Conservation (phyloP, 2,113 vertebrate species). For the Clarias gariepinus region DNA sequence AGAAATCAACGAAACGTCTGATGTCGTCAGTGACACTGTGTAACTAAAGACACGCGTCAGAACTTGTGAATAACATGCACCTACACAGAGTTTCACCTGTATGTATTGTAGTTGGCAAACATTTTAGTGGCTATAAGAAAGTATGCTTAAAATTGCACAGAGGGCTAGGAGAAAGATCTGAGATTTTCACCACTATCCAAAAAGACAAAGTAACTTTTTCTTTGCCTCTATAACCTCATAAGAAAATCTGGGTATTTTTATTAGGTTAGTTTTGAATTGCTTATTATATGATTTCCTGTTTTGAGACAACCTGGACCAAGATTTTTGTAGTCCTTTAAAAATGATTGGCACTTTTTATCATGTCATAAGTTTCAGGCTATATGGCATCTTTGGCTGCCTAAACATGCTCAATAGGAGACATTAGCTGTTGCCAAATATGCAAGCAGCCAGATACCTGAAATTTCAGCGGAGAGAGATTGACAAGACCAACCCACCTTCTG, state of each 20-base stretch:
- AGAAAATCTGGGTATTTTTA: neutral
- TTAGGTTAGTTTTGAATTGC: neutral
- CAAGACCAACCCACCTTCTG: neutral
- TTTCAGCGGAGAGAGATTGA: neutral
- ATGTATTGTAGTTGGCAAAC: neutral
- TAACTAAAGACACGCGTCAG: too few species aligned
- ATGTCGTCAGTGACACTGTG: too few species aligned
- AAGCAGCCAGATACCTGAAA: conserved; percentile 1
- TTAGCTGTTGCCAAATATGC: neutral
- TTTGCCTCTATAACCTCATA: neutral
- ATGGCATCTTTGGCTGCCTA: neutral
- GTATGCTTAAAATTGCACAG: neutral
- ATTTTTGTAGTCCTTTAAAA: neutral
- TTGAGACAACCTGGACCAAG: neutral
- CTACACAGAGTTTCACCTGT: too few species aligned
- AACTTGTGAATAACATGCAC: too few species aligned
- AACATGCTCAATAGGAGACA: neutral
- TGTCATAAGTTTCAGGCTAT: too few species aligned
- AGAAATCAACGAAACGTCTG: too few species aligned
- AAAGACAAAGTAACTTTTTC: neutral
- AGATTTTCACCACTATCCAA: neutral
- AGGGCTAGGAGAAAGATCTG: neutral
- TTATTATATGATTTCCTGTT: neutral
- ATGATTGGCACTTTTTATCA: neutral
- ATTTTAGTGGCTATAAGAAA: neutral